Evolutionary conservation across 1,140 invertebrate genomes (phyloP).

Genomic region (Nasonia longicornis): DNA sequence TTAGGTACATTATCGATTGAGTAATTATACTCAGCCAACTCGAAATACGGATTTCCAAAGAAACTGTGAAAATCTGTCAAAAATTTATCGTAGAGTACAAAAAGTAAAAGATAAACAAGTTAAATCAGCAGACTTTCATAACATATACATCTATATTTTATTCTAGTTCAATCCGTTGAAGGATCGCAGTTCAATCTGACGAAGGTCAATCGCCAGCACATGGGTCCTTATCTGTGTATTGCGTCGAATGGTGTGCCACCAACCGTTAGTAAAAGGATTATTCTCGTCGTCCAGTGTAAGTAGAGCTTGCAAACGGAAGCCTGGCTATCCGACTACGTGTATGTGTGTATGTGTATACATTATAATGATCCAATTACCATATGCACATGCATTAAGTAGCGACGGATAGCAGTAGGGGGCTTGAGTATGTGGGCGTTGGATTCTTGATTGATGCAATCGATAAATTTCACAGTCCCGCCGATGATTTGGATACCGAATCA

Average conservation of each 20-base stretch:
- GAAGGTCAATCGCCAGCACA: conserved; percentile 87
- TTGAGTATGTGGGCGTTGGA: background rate
- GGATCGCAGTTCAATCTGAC: conserved; percentile 82
- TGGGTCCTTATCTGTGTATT: conserved; percentile 92
- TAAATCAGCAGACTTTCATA: no score
- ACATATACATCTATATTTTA: background rate
- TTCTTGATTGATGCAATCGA: conserved; percentile 24
- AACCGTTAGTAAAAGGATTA: conserved; percentile 88
- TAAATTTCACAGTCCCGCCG: conserved; percentile 76
- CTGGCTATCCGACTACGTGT: background rate
- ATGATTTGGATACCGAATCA: conserved; percentile 90
- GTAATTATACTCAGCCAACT: no score
- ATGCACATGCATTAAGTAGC: background rate
- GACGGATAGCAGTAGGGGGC: background rate
- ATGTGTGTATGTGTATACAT: background rate
- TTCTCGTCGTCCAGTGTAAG: conserved; percentile 90
- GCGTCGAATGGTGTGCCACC: conserved; percentile 88
- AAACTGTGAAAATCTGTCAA: no score
- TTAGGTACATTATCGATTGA: no score
- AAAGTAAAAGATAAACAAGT: no score
- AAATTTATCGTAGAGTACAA: no score
- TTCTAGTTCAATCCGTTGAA: conserved; percentile 73
- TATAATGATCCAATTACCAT: conserved; percentile 20
- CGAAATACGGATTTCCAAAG: no score
- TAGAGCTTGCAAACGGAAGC: conserved; percentile 48